Percentiles rank a stretch among this genome's conserved stretches.
These are phyloP conservation scores for Myotis findleyi DNA, from an alignment of 2,797 vertebrate species.

Conservation along the genomic window DNA sequence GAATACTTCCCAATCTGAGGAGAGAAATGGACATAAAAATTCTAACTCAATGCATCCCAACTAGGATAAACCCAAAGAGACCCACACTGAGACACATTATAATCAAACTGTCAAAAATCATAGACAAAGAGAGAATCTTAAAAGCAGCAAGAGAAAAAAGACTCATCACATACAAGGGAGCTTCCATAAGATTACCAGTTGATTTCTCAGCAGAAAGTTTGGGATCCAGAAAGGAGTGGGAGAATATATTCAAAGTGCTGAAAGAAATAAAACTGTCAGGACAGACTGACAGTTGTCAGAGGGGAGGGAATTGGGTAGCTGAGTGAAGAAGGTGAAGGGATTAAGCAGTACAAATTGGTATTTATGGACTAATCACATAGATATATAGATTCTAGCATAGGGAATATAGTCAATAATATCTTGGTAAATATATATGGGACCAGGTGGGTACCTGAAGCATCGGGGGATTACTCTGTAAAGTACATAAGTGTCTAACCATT, in stretches of 20 bases:
- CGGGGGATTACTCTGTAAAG: not conserved
- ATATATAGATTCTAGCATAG: not conserved
- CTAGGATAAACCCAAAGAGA: not conserved
- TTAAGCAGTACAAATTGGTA: not conserved
- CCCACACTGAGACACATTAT: not conserved
- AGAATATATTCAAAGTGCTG: not conserved
- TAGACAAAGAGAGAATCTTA: not conserved
- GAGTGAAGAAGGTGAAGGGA: not conserved
- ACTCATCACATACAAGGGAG: not conserved
- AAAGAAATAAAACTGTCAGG: not conserved
- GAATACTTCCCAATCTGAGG: not conserved
- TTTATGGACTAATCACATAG: not conserved
- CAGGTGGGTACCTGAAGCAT: not conserved
- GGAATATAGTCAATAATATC: not conserved
- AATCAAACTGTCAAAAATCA: not conserved
- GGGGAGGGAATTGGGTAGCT: not conserved
- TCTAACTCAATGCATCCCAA: not conserved
- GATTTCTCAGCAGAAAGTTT: not conserved
- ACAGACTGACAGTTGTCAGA: not conserved
- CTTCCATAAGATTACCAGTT: not conserved
- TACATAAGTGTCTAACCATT: not conserved
- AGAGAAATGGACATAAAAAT: constrained; percentile 16
- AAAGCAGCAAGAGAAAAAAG: not conserved
- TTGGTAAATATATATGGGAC: not conserved
- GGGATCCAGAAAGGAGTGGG: not conserved